Percentiles rank a stretch among this genome's conserved stretches.
These are phyloP conservation scores for Dreissena rostriformis DNA, from an alignment of 1,140 invertebrate genomes.

Conservation along the genomic window DNA sequence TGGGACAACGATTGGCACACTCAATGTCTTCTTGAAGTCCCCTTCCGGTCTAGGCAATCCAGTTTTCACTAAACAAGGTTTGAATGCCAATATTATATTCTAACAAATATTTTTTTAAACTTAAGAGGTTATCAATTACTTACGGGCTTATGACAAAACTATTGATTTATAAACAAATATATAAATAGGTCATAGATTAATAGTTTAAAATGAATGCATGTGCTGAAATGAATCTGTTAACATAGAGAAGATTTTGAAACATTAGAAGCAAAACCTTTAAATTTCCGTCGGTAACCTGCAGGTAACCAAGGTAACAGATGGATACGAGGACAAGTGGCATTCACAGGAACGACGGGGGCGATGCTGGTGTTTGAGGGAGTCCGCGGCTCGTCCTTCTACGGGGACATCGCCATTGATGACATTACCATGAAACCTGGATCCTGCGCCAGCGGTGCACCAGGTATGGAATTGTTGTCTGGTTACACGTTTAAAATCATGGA, in stretches of 20 bases:
- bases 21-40: constrained; percentile 82
- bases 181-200: no score
- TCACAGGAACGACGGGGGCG: constrained; percentile 45
- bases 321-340: constrained; percentile 62
- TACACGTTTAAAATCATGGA: no score
- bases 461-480: not conserved
- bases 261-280: no score
- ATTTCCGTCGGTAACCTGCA: not conserved
- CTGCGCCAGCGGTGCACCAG: constrained; percentile 56
- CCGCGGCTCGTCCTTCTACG: constrained; percentile 59
- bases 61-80: constrained; percentile 67
- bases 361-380: constrained; percentile 72
- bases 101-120: no score
- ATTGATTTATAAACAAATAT: no score
- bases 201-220: no score
- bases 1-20: constrained; percentile 80
- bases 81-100: no score
- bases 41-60: constrained; percentile 58
- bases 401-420: constrained; percentile 78
- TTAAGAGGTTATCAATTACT: no score
- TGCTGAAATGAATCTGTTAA: no score
- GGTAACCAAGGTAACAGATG: constrained; percentile 72
- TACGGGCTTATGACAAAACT: no score
- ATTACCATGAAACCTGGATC: constrained; percentile 63
- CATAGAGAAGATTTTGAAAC: no score